These are phyloP conservation scores for Myotis daubentonii DNA, from an alignment of 2,797 vertebrate species.

Conservation along the genomic window DNA sequence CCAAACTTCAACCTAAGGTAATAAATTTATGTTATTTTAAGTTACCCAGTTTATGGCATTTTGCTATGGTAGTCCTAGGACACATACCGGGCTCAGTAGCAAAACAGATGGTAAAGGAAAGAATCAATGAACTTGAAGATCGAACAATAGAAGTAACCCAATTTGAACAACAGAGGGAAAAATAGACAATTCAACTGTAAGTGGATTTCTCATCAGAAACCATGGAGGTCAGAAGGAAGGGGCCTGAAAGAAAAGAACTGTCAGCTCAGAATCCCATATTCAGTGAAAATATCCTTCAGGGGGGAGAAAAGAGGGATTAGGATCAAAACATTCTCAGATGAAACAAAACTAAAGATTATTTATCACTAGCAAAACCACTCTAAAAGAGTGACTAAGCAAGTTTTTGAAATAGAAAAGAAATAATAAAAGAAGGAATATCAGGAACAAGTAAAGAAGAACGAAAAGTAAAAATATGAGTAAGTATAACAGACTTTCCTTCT, in stretches of 20 bases:
- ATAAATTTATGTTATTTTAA: background rate
- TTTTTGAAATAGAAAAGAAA: conserved; percentile 1
- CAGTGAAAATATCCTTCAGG: background rate
- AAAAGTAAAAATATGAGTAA: background rate
- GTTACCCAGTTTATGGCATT: background rate
- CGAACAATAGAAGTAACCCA: background rate
- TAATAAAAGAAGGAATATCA: background rate
- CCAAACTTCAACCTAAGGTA: background rate
- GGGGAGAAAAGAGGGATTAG: background rate
- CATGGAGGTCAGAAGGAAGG: background rate
- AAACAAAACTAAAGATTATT: background rate
- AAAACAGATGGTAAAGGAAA: conserved; percentile 14
- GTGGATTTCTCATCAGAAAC: background rate
- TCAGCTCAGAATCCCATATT: background rate
- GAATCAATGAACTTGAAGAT: background rate
- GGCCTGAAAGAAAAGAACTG: background rate
- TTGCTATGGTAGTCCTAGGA: background rate
- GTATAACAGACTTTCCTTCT: background rate
- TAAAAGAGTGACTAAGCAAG: background rate
- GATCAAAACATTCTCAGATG: conserved; percentile 9
- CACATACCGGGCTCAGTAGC: background rate
- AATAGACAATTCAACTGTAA: background rate
- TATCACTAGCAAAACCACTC: background rate
- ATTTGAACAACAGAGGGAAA: background rate
- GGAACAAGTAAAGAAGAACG: background rate